phyloP scores from a whole-genome alignment of 2,797 vertebrate species.

The Syngnathus acus region DNA sequence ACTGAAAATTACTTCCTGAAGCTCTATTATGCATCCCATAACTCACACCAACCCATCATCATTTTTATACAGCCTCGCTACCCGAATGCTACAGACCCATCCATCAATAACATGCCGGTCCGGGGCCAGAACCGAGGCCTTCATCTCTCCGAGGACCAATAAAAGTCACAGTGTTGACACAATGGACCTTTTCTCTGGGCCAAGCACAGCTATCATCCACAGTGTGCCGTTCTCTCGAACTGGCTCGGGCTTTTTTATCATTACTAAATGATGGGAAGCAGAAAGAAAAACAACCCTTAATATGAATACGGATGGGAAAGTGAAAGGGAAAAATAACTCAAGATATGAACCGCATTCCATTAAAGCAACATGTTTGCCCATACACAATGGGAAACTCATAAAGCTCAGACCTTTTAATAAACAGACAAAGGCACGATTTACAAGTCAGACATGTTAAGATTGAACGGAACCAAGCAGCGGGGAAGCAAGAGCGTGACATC shows the following conservation, averaged over 20 bases:
- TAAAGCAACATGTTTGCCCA: conserved; percentile 37
- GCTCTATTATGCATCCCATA: conserved; percentile 51
- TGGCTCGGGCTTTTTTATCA: conserved; percentile 57
- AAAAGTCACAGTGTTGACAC: conserved; percentile 67
- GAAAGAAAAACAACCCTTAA: conserved; percentile 41
- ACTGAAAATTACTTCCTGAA: conserved; percentile 42
- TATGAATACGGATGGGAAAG: conserved; percentile 32
- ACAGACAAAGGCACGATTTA: conserved; percentile 12
- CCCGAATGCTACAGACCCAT: conserved; percentile 51
- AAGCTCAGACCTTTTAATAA: conserved; percentile 35
- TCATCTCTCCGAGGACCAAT: conserved; percentile 59
- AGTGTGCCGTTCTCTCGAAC: conserved; percentile 34
- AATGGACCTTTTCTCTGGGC: conserved; percentile 60
- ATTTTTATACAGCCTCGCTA: conserved; percentile 46
- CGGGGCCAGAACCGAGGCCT: conserved; percentile 50
- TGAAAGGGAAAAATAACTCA: conserved; percentile 13
- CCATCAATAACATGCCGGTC: conserved; percentile 57
- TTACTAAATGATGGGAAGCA: conserved; percentile 45
- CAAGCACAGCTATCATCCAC: conserved; percentile 33
- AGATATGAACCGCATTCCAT: conserved; percentile 15
- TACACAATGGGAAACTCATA: conserved; percentile 44
- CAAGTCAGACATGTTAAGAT: conserved; percentile 26
- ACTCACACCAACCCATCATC: conserved; percentile 35
- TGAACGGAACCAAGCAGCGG: conserved; percentile 22
- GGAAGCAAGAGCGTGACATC: conserved; percentile 13